Evolutionary conservation across 2,797 vertebrate species (phyloP), one percentile per base, ranked within the genome.

Genomic region (Zalophus californianus): DNA sequence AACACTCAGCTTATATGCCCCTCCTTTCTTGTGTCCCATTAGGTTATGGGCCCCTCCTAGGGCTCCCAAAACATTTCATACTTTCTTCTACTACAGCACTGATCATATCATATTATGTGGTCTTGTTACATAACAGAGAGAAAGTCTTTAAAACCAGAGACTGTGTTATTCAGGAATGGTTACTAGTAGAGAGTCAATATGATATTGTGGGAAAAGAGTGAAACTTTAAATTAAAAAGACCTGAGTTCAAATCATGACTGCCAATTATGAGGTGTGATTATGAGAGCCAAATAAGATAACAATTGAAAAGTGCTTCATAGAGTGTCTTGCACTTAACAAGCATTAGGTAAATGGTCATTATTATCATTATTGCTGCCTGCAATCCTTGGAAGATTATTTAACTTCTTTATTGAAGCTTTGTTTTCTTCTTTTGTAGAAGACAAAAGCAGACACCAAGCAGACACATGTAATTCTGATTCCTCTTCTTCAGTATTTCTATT

Each of bases 401-500:
- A 44, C 38, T 32, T 78, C 29, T 56, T 25, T 20, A n/a, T 75
- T 70, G 35, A 54, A n/a, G 41, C 5, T 62, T 54, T 66, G 5
- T 50, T 75, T 91, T 50, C 54, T 68, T 75, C 9, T 60, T 64
- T 48, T 41, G 7, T 23, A 72, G 56, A 44, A 44, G 44, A 44
- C 44, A 44, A 44, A 44, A 8, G 44, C 44, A 44, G 44, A 44
- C 44, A 44, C n/a, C 15, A 88, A 91, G 21, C 18, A 70, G 70
- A 48, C 41, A 29, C 13, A 15, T 48, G 3, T 14, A 38, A 87
- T 38, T 89, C 21, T 72, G 35, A 52, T 68, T 54, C 10, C 25
- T 89, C 10, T 86, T 68, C 41, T 70, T 96, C 29, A 70, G 1
- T 50, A 54, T 70, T 95, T 95, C 68, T 95, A 11, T 70, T 56